Evolutionary conservation across 2,113 vertebrate species (phyloP), one percentile per base, ranked within the genome.

Genomic region (Panthera uncia): DNA sequence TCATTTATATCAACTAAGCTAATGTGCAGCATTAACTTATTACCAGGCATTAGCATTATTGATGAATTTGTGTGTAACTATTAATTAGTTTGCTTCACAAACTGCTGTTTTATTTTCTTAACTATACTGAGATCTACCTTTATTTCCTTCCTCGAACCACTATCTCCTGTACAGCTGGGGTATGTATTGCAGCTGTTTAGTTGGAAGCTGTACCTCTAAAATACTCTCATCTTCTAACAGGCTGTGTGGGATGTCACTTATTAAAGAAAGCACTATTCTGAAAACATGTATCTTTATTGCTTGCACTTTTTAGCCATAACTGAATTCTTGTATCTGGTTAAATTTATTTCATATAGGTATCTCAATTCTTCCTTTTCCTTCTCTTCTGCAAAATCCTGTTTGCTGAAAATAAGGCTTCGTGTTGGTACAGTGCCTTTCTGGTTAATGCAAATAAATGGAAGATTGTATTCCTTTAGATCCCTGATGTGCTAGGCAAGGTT

Each of bases 371-470:
- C 45, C 11, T 92, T 96, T 91, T 48, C 48, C 31, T 91, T 96
- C 55, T 94, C 1, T 57, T 29, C 41, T 76, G 7, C 31, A 87
- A 97, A 96, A 94, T n/a, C 52, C 25, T 76, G 65, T 92, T 97
- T 97, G 79, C 83, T 91, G 81, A 91, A 95, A 97, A 83, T 96
- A 68, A 92, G 78, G 4, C 14, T 93, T 15, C 2, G 1, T 12
- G 50, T 73, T 97, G 78, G 93, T 78, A 92, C 41, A 57, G 38
- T 93, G 82, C 73, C 85, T 92, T 93, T 87, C 66, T 89, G 82
- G 78, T 78, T 97, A 95, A 97, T 76, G 91, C 63, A 97, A 96
- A 97, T 93, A 93, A 97, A 93, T 95, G 86, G 74, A 50, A 74
- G 63, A 79, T 7, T 71, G 18, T 84, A 76, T 97, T 97, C 33